Evolutionary conservation across 1,140 invertebrate species (phyloP).

Genomic region (Brachionus manjavacas): DNA sequence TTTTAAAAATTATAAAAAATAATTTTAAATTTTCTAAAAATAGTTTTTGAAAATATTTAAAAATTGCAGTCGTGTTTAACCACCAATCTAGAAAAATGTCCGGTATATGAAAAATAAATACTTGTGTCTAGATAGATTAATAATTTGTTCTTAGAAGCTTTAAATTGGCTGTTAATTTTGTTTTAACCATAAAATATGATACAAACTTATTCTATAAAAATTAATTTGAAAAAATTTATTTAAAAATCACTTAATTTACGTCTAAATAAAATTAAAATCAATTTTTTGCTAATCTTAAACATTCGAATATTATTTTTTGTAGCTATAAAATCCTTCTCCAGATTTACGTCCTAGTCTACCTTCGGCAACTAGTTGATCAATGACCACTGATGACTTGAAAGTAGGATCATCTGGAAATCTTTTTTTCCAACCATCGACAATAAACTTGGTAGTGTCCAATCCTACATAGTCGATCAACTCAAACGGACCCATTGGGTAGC

Average conservation of each 20-base stretch:
- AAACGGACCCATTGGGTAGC: constrained; percentile 78
- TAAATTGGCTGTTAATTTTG: too few relatives aligned
- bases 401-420: constrained; percentile 71
- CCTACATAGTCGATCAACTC: constrained; percentile 75
- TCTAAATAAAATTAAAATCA: not conserved
- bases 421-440: constrained; percentile 68
- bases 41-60: too few relatives aligned
- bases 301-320: constrained; percentile 59
- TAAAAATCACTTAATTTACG: not conserved
- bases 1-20: too few relatives aligned
- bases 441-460: constrained; percentile 64
- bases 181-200: not conserved
- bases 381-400: constrained; percentile 65
- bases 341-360: constrained; percentile 76
- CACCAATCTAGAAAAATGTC: too few relatives aligned
- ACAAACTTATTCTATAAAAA: not conserved
- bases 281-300: not conserved
- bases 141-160: too few relatives aligned
- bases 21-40: too few relatives aligned
- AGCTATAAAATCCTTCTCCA: constrained; percentile 81
- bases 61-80: too few relatives aligned
- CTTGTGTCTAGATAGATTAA: too few relatives aligned
- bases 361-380: constrained; percentile 71
- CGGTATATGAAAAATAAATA: too few relatives aligned
- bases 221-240: not conserved